Conservation (phyloP, 1,140 invertebrate species). For the Drosophila mauritiana region DNA sequence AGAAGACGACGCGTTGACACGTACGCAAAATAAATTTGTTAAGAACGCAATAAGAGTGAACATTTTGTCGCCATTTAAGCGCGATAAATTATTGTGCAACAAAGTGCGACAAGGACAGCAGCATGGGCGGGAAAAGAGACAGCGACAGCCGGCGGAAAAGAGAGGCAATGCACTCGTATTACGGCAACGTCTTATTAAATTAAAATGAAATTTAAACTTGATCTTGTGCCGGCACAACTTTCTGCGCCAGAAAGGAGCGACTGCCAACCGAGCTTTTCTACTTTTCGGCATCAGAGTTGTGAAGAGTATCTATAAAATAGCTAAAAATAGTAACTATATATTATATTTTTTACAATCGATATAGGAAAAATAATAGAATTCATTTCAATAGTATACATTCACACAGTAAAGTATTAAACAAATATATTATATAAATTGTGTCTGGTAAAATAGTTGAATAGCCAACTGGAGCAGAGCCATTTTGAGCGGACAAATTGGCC, state of each 20-base stretch:
- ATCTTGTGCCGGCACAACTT: slow-evolving; percentile 54
- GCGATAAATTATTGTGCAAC: slow-evolving; percentile 77
- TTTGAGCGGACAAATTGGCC: slow-evolving; percentile 64
- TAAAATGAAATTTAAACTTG: slow-evolving; percentile 79
- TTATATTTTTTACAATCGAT: no score
- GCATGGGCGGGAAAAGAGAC: neutral
- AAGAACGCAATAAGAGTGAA: slow-evolving; percentile 80
- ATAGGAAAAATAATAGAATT: no score
- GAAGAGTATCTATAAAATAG: neutral
- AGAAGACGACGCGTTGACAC: slow-evolving; percentile 71
- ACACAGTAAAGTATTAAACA: no score
- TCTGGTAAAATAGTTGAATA: neutral
- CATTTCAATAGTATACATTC: no score
- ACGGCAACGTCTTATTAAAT: slow-evolving; percentile 68
- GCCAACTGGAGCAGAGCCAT: neutral
- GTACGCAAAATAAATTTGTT: slow-evolving; percentile 82
- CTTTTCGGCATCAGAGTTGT: slow-evolving; percentile 15
- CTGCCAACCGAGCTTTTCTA: slow-evolving; percentile 1
- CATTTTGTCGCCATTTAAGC: slow-evolving; percentile 81
- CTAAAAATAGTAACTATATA: neutral
- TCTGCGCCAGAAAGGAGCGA: slow-evolving; percentile 22
- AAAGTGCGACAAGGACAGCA: slow-evolving; percentile 1
- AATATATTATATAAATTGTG: no score
- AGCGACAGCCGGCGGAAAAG: neutral
- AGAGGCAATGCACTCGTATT: slow-evolving; percentile 12